Evolutionary conservation across 2,888 invertebrate genomes (phyloP), one percentile per base, ranked within the genome.

Genomic region (Polia nebulosa): DNA sequence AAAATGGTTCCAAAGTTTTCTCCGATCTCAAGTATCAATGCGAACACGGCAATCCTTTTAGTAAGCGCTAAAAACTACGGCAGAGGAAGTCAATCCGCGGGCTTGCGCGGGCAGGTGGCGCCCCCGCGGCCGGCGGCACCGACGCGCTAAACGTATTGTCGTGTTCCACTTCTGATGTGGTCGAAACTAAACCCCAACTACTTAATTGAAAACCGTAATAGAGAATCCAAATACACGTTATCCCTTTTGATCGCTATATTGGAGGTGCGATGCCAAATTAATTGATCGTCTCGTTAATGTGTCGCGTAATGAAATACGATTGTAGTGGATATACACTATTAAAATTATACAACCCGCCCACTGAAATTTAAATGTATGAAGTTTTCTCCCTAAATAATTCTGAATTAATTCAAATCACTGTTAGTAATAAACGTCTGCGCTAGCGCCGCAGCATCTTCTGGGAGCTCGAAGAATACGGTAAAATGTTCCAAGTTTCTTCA

Each of bases 401-500:
- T 86, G 86, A 92, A 94, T 93, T 94, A 93, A 93, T 93, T 94
- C 91, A 93, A 93, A 94, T 93, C 88, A 90, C 89, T 90, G 90
- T 91, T 90, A 92, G 93, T 89, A 94, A 95, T 94, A 93, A 94
- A 93, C 91, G 94, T 93, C 91, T 92, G 92, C 91, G 92, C 92
- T 89, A 90, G 92, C 91, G 89, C 90, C 92, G 89, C 92, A 91
- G 89, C 90, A 94, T 95, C 94, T 93, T 89, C 93, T 88, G 94
- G 95, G 95, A 95, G 93, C 91, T 87, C 89, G 92, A 95, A 95
- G 95, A 95, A 95, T 94, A 95, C 94, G 92, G 93, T 92, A 92
- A 94, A 95, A 95, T 95, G 95, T 95, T 92, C 94, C 94, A 95
- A 95, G 93, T 95, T 95, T 95, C 94, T 95, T 93, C 92, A 92